Evolutionary conservation across 2,113 vertebrate species (phyloP), one percentile per base, ranked within the genome.

Genomic region (Promerops cafer): DNA sequence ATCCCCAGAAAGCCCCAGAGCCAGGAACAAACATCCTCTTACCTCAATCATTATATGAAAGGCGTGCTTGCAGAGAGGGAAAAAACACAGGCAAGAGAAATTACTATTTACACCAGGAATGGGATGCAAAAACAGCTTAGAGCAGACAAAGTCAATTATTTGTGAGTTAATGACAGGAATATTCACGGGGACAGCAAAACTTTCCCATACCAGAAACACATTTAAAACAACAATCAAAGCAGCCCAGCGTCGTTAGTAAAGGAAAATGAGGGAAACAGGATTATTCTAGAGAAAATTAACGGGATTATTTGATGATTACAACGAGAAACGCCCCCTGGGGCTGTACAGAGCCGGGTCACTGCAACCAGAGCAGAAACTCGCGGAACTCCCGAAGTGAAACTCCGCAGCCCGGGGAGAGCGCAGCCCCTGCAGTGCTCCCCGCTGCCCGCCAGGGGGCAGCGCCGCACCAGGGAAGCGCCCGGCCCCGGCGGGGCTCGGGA

Each of bases 31-130:
- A 97, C 89, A 97, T 97, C 98, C 98, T 98, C 99, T 99, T 99
- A 99, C 99, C 99, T 99, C 99, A 98, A 99, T 99, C 99, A 99
- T 99, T 98, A 99, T 99, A 98, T 99, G 99, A 99, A 99, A 99
- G 98, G 99, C 99, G 96, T 99, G 99, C 99, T 99, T 99, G 98
- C 97, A 98, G 98, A 98, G 98, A 97, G 96, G 97, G 97, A 97
- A 95, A 98, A 98, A 98, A 98, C 97, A 99, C 91, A 99, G 96
- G 98, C 98, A 98, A 98, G 98, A 98, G 97, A 98, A 98, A 98
- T 99, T 99, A 99, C 96, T 98, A 98, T 97, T 98, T 98, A 96
- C 96, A 98, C 94, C 96, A 96, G 96, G 97, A 97, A 97, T 83
- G 97, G 98, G 96, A 97, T 94, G 97, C 97, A 98, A 96, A 97